A percentile compares a stretch with the other conserved stretches of the same genome.
Conservation (phyloP, 2,113 vertebrate species). For the Brachyhypopomus occidentalis region DNA sequence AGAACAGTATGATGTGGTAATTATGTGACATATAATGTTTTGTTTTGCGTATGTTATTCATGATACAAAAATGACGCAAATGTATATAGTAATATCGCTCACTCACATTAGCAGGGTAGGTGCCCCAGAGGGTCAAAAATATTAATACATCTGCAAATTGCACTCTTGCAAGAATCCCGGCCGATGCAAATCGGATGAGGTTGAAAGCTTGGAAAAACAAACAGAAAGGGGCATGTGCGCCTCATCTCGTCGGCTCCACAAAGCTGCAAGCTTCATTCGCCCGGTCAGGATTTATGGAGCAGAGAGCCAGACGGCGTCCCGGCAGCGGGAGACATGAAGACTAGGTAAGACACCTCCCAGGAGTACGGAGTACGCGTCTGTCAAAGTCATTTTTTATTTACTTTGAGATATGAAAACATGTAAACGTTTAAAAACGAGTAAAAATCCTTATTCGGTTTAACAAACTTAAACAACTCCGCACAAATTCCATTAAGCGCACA, state of each 20-base stretch:
- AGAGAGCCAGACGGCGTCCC: slow-evolving; percentile 1
- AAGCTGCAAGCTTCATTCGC: slow-evolving; percentile 56
- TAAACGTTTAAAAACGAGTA: background rate
- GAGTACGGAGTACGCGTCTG: too few species aligned
- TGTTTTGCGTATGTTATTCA: too few species aligned
- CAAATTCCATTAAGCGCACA: too few species aligned
- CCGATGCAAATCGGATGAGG: slow-evolving; percentile 25
- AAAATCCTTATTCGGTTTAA: background rate
- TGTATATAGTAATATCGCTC: too few species aligned
- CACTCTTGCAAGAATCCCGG: slow-evolving; percentile 26
- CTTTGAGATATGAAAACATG: too few species aligned
- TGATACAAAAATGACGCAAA: too few species aligned
- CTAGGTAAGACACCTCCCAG: too few species aligned
- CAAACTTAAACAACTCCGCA: background rate
- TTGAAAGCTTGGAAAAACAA: slow-evolving; percentile 41
- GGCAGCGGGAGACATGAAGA: slow-evolving; percentile 3
- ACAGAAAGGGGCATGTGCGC: slow-evolving; percentile 66
- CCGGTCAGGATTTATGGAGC: slow-evolving; percentile 33
- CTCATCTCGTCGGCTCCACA: slow-evolving; percentile 68
- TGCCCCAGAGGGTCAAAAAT: slow-evolving; percentile 22
- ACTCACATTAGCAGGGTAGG: background rate
- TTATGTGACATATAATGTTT: too few species aligned
- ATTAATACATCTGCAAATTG: slow-evolving; percentile 27
- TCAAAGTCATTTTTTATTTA: too few species aligned
- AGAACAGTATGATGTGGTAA: too few species aligned